Evolutionary conservation across 2,797 vertebrate species (phyloP).

Genomic region (Onychomys leucogaster): DNA sequence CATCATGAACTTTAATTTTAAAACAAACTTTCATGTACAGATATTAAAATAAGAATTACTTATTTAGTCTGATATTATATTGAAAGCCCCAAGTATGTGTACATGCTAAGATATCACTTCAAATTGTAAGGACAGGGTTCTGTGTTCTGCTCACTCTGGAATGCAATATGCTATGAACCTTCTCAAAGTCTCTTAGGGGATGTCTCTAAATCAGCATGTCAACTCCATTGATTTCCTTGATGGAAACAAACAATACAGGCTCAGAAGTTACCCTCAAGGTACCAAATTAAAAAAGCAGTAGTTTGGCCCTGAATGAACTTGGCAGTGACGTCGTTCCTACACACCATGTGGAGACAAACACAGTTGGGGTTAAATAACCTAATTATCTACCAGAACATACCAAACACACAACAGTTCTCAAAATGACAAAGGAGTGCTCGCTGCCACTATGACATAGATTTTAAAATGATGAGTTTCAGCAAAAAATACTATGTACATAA

Average conservation of each 20-base stretch:
- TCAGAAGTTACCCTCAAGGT: neutral
- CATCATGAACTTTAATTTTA: neutral
- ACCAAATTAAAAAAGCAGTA: neutral
- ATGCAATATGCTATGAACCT: neutral
- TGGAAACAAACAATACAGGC: neutral
- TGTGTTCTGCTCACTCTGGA: neutral
- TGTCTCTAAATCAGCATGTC: neutral
- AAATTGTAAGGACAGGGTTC: neutral
- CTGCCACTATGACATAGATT: neutral
- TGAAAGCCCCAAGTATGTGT: neutral
- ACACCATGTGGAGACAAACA: neutral
- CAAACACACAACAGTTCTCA: neutral
- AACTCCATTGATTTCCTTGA: neutral
- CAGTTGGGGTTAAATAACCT: neutral
- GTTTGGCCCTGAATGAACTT: neutral
- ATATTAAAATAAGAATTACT: conserved; percentile 13
- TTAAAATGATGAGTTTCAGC: conserved; percentile 31
- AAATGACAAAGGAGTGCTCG: neutral
- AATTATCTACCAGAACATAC: neutral
- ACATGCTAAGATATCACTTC: neutral
- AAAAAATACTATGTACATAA: neutral
- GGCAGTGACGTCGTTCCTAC: neutral
- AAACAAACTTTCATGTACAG: neutral
- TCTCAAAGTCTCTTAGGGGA: neutral
- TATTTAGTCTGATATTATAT: neutral